Evolutionary conservation across 23 tunicate species (phyloP).

Genomic region (Corella eumyota): DNA sequence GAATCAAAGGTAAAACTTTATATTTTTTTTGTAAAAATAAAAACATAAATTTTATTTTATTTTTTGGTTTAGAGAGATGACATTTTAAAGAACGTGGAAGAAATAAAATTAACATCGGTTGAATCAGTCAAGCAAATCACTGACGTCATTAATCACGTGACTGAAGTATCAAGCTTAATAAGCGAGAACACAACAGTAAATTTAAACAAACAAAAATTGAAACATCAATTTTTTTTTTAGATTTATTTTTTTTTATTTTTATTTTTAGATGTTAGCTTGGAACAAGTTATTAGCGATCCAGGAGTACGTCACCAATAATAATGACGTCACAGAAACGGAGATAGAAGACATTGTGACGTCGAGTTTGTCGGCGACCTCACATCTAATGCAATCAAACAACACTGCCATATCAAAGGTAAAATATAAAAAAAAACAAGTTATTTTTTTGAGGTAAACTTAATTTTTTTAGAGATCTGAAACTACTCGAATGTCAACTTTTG

Average conservation of each 20-base stretch:
- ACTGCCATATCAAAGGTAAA: not conserved
- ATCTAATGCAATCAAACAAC: not conserved
- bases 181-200: not conserved
- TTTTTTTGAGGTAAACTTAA: not conserved
- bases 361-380: not conserved
- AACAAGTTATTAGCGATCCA: not conserved
- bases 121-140: not conserved
- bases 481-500: not conserved
- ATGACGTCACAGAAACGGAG: not conserved
- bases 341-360: not conserved
- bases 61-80: not conserved
- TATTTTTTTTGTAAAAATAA: not conserved
- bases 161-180: not conserved
- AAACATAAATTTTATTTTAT: not conserved
- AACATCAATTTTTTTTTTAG: not conserved
- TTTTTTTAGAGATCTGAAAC: not conserved
- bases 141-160: slow-evolving; percentile 1
- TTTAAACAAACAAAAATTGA: no score
- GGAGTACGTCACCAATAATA: not conserved
- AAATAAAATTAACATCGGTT: not conserved
- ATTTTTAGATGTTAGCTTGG: not conserved
- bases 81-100: not conserved
- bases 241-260: not conserved
- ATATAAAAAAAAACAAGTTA: not conserved
- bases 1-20: not conserved